Evolutionary conservation across 2,888 invertebrate genomes (phyloP).

Genomic region (Melanotus villosus): DNA sequence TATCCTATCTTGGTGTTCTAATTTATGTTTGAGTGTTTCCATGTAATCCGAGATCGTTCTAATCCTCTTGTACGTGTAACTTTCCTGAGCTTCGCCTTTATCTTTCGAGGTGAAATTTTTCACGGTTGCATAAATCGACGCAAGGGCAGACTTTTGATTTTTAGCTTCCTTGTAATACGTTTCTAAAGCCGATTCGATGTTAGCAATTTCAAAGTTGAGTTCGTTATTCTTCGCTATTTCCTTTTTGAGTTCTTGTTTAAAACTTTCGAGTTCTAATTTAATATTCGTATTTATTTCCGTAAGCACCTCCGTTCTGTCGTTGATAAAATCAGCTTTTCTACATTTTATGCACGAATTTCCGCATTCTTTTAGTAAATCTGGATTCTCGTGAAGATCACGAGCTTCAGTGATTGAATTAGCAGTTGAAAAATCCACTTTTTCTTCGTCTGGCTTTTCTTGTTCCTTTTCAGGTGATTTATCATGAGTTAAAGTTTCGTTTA

Average conservation of each 20-base stretch:
- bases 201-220: slow-evolving; percentile 39
- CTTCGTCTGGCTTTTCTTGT: too few relatives aligned
- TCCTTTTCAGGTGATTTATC: not conserved
- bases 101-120: slow-evolving; percentile 18
- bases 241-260: slow-evolving; percentile 25
- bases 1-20: slow-evolving; percentile 37
- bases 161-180: slow-evolving; percentile 36
- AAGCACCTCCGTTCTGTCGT: slow-evolving; percentile 34
- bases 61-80: slow-evolving; percentile 34
- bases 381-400: not conserved
- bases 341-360: slow-evolving; percentile 16
- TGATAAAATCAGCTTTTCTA: slow-evolving; percentile 15
- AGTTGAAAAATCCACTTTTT: too few relatives aligned
- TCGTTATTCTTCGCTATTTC: slow-evolving; percentile 32
- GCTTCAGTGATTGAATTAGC: not conserved
- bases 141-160: slow-evolving; percentile 21
- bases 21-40: slow-evolving; percentile 34
- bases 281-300: slow-evolving; percentile 35
- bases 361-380: slow-evolving; percentile 16
- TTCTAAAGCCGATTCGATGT: slow-evolving; percentile 34
- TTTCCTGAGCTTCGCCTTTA: not conserved
- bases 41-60: slow-evolving; percentile 34
- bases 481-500: not conserved
- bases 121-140: slow-evolving; percentile 28
- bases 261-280: slow-evolving; percentile 28